phyloP scores from a whole-genome alignment of 2,888 invertebrate species.

The Chrysina gloriosa region DNA sequence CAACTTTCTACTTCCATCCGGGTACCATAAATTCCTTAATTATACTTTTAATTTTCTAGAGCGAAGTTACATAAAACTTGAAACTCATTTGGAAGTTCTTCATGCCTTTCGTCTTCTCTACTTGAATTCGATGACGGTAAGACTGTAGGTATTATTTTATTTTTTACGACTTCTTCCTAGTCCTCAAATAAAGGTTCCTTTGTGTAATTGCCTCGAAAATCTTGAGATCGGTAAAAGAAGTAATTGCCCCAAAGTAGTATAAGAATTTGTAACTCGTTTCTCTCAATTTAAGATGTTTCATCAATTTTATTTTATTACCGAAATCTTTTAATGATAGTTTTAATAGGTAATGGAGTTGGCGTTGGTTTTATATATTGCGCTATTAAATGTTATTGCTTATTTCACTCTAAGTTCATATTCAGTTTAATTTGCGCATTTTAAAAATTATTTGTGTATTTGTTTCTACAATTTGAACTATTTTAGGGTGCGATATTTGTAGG shows the following conservation, averaged over 20 bases:
- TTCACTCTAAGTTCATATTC: too few relatives aligned
- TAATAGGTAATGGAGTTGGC: not conserved
- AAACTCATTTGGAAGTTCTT: conserved; percentile 26
- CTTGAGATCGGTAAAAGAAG: not conserved
- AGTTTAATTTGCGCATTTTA: too few relatives aligned
- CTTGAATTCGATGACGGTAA: conserved; percentile 17
- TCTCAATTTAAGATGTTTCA: not conserved
- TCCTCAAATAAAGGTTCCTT: not conserved
- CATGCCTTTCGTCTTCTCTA: not conserved
- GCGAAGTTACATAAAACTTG: conserved; percentile 27
- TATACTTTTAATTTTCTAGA: conserved; percentile 27
- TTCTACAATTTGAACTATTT: too few relatives aligned
- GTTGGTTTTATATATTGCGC: not conserved
- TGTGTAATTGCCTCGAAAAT: conserved; percentile 9
- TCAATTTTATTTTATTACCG: not conserved
- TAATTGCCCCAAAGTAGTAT: not conserved
- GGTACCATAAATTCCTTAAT: conserved; percentile 18
- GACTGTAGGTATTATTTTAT: conserved; percentile 12
- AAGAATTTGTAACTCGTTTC: not conserved
- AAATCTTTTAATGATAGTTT: not conserved
- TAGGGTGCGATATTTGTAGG: too few relatives aligned
- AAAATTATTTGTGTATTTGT: too few relatives aligned
- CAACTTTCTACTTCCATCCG: not conserved
- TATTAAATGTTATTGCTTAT: too few relatives aligned
- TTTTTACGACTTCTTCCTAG: conserved; percentile 4